Evolutionary conservation across 2,113 vertebrate species (phyloP).

Genomic region (Ginglymostoma cirratum): DNA sequence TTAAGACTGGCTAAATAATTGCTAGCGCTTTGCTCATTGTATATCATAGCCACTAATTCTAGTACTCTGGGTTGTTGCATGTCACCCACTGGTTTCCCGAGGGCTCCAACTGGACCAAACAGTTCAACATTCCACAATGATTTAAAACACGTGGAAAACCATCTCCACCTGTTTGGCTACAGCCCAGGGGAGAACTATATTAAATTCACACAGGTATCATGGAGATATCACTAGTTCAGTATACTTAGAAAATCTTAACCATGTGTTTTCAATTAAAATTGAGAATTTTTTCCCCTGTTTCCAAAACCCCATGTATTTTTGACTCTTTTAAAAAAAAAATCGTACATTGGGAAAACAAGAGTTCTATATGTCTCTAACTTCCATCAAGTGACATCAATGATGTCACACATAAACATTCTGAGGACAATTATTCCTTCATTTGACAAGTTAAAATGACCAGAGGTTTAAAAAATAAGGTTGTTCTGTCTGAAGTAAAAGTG

Average conservation of each 20-base stretch:
- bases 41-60: background rate
- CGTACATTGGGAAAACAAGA: background rate
- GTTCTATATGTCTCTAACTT: background rate
- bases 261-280: slow-evolving; percentile 30
- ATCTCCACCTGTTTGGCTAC: slow-evolving; percentile 31
- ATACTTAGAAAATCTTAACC: background rate
- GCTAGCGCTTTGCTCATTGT: background rate
- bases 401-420: slow-evolving; percentile 1
- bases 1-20: background rate
- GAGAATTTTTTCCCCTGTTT: background rate
- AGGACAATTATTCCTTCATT: background rate
- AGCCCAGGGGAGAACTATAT: slow-evolving; percentile 9
- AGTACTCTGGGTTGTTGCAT: slow-evolving; percentile 13
- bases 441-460: slow-evolving; percentile 18
- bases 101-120: background rate
- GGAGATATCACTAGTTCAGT: slow-evolving; percentile 6
- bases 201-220: slow-evolving; percentile 36
- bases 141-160: slow-evolving; percentile 29
- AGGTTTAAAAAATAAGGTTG: background rate
- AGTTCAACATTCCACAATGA: slow-evolving; percentile 30
- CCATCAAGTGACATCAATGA: background rate
- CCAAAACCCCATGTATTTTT: background rate
- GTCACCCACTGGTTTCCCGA: slow-evolving; percentile 15
- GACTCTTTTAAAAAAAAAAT: background rate
- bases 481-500: slow-evolving; percentile 13